Base-by-base conservation (phyloP, 2,888 invertebrate genomes). In the Sinotaia quadrata region DNA sequence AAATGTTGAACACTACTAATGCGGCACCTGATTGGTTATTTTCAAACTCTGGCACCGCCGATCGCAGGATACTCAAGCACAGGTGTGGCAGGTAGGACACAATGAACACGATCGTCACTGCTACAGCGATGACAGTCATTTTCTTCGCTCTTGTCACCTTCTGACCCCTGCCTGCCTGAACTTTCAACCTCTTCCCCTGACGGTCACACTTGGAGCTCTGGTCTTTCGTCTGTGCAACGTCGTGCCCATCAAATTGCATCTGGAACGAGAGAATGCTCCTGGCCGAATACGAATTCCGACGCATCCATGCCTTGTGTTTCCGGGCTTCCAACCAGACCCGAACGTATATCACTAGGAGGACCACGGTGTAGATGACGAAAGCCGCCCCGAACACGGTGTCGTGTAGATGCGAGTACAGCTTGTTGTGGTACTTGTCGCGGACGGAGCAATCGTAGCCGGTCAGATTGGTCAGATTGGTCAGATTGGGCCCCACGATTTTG, bases 81-180 rank as follows among this genome's bases (percentile, higher is more conserved):
- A 82, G 71, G 61, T 81, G 79, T 3, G 83, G 83, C 24, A 82
- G 68, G 57, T 76, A 81, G 44, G 80, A 81, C 15, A 77, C 8
- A 2, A 82, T 73, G 63, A 81, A 83, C 12, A 78, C 77, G 7
- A 77, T 10, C 0, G 83, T 82, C 33, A 83, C 81, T 10, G 73
- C 44, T 27, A 81, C 74, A 1, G 81, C 75, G 44, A 81, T 79
- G 12, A 78, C 57, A 7, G 73, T 73, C 31, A 67, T 59, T 37
- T 73, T 72, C 12, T 44, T 31, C 1, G 63, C 59, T 31, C 12
- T 52, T 27, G 56, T 10, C 12, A n/a, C 15, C n/a, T 10, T 34
- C 31, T 18, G 57, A n/a, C 33, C n/a, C 4, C n/a, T 29, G 31
- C n/a, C 33, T n/a, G n/a, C n/a, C n/a, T n/a, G n/a, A n/a, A n/a